Conservation (phyloP, 2,113 vertebrate genomes). For the Alces alces region DNA sequence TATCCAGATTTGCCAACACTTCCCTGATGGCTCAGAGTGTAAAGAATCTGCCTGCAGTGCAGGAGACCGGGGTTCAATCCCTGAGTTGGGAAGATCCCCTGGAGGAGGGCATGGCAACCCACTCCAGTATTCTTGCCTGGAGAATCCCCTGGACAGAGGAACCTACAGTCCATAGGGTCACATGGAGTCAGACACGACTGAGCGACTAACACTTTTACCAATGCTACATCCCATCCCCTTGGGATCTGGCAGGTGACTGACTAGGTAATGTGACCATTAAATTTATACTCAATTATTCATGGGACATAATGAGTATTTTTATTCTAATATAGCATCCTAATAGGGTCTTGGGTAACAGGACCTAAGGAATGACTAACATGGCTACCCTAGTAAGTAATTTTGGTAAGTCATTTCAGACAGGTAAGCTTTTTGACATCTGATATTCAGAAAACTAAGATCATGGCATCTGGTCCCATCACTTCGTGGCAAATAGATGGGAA, state of each 20-base stretch:
- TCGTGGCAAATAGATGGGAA: no score
- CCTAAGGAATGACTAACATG: neutral
- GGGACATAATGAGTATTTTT: neutral
- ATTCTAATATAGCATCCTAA: neutral
- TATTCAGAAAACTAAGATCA: neutral
- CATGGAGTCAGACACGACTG: neutral
- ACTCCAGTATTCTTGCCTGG: neutral
- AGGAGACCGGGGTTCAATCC: neutral
- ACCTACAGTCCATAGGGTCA: neutral
- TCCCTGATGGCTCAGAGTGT: neutral
- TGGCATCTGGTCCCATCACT: no score
- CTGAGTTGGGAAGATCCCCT: neutral
- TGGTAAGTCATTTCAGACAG: neutral
- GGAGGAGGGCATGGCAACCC: neutral
- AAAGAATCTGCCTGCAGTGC: neutral
- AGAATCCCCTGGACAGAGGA: neutral
- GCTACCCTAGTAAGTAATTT: neutral
- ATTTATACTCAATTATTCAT: neutral
- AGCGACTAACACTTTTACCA: neutral
- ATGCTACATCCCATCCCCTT: neutral
- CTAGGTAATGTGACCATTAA: neutral
- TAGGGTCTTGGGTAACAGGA: neutral
- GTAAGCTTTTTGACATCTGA: constrained; percentile 22
- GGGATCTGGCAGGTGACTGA: neutral
- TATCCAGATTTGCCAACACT: neutral